These are phyloP conservation scores for Hipparchia sbordonii DNA, from an alignment of 2,888 invertebrate genomes.

Conservation along the genomic window DNA sequence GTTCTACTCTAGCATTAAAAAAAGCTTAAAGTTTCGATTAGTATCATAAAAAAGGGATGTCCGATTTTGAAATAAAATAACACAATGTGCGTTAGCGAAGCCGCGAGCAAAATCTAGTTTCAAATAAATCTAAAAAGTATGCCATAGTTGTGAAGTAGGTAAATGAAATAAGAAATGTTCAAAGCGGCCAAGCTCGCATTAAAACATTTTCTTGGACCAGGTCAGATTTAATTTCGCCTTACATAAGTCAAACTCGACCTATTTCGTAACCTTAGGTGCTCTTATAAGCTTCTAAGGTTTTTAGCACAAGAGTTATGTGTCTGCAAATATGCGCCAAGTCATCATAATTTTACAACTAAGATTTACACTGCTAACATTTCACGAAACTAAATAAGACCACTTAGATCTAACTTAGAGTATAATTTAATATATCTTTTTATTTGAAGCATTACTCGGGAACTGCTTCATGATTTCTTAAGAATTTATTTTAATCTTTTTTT, in stretches of 20 bases:
- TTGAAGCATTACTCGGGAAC: too few relatives aligned
- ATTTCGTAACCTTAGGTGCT: slow-evolving; percentile 48
- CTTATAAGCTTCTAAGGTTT: slow-evolving; percentile 27
- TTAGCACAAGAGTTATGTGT: slow-evolving; percentile 15
- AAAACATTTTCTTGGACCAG: slow-evolving; percentile 25
- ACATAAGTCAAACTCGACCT: slow-evolving; percentile 65
- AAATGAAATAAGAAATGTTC: neutral
- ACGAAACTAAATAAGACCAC: neutral
- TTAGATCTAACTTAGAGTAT: neutral
- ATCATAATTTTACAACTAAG: neutral
- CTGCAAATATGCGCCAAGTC: neutral
- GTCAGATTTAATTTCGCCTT: slow-evolving; percentile 31
- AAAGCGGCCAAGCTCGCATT: slow-evolving; percentile 1
- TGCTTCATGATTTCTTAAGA: too few relatives aligned
- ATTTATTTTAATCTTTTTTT: too few relatives aligned
- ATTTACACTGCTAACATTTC: neutral
- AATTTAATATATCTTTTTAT: too few relatives aligned
- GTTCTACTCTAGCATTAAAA: too few relatives aligned
- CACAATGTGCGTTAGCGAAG: too few relatives aligned
- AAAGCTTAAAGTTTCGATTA: too few relatives aligned
- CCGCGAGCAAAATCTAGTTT: too few relatives aligned
- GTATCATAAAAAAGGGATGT: too few relatives aligned
- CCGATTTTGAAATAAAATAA: too few relatives aligned
- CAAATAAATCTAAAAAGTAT: too few relatives aligned
- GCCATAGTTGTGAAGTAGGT: too few relatives aligned